Evolutionary conservation across 2,113 vertebrate genomes (phyloP).

Genomic region (Pangasianodon hypophthalmus): DNA sequence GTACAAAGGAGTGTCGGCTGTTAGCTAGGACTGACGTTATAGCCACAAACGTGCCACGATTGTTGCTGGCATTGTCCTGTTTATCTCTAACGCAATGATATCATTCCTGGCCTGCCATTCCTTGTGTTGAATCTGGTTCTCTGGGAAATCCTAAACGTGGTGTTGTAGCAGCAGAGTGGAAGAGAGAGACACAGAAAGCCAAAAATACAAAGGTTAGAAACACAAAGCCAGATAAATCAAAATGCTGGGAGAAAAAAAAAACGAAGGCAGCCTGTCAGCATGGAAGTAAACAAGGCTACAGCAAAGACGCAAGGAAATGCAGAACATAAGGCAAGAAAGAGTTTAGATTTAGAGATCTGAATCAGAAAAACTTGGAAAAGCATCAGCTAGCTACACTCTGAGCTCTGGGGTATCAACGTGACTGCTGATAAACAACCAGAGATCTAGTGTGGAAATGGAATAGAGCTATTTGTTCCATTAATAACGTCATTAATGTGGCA

Average conservation of each 20-base stretch:
- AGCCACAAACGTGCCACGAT: background rate
- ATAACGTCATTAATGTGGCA: background rate
- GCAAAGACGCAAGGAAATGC: background rate
- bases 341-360: background rate
- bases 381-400: background rate
- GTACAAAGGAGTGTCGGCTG: background rate
- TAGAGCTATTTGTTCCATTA: background rate
- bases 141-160: background rate
- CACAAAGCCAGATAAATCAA: background rate
- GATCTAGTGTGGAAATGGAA: background rate
- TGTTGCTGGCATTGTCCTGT: background rate
- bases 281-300: background rate
- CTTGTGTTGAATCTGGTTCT: background rate
- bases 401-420: background rate
- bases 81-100: background rate
- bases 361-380: background rate
- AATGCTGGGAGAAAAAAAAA: background rate
- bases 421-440: background rate
- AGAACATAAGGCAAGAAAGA: background rate
- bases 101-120: background rate
- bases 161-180: background rate
- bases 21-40: background rate
- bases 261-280: background rate
- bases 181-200: background rate
- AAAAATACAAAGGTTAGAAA: background rate